These are phyloP conservation scores for Eulemur rubriventer DNA, from an alignment of 2,797 vertebrate species.

Conservation along the genomic window DNA sequence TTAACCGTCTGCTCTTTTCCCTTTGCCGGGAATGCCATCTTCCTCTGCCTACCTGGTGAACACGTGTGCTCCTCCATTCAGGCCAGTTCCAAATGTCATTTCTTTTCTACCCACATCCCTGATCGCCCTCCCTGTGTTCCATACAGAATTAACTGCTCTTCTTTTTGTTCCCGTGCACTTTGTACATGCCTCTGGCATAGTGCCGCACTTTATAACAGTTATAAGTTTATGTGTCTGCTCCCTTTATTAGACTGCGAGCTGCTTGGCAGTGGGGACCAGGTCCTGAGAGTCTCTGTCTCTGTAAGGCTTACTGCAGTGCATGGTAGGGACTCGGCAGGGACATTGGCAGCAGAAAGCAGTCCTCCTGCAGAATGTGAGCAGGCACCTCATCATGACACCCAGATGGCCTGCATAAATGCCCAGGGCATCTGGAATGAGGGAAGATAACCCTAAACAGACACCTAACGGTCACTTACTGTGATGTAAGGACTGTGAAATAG, in stretches of 20 bases:
- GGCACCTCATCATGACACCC: not conserved
- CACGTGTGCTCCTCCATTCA: not conserved
- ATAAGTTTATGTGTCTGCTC: not conserved
- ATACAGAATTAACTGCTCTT: not conserved
- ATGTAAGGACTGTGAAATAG: not conserved
- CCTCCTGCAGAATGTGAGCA: not conserved
- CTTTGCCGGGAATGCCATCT: not conserved
- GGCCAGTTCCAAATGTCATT: not conserved
- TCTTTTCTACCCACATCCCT: not conserved
- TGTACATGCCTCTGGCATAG: not conserved
- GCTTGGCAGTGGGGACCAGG: not conserved
- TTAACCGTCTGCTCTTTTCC: not conserved
- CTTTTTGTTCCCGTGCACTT: not conserved
- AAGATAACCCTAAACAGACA: not conserved
- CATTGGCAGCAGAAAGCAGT: not conserved
- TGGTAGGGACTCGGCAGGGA: not conserved
- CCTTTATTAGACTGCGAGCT: not conserved
- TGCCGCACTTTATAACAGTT: not conserved
- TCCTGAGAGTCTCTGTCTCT: not conserved
- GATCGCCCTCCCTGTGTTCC: not conserved
- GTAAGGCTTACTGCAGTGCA: not conserved
- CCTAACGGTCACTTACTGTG: not conserved
- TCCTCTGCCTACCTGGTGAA: not conserved
- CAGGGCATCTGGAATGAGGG: not conserved
- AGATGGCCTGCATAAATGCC: not conserved